A percentile compares a stretch with the other conserved stretches of the same genome.
These are phyloP conservation scores for Eumeta japonica DNA, from an alignment of 1,140 invertebrate species.

Conservation along the genomic window DNA sequence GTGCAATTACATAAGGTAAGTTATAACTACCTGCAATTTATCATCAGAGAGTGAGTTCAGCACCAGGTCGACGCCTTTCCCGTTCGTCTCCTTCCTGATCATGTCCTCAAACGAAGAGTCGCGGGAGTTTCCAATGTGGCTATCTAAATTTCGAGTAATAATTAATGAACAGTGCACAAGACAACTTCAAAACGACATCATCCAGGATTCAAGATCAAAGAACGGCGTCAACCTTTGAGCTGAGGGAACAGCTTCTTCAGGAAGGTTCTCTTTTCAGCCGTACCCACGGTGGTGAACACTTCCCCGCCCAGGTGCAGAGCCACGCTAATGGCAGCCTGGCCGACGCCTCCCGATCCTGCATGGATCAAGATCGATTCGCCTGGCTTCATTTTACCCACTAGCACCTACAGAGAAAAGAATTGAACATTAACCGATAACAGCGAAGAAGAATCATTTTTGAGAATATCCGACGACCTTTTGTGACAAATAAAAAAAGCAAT, in stretches of 20 bases:
- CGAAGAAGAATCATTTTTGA: background rate
- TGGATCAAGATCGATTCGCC: slow-evolving; percentile 81
- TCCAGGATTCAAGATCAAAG: background rate
- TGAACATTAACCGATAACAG: too few species aligned
- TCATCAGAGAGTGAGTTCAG: slow-evolving; percentile 70
- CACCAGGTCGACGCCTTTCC: slow-evolving; percentile 67
- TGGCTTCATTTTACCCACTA: slow-evolving; percentile 62
- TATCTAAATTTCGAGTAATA: slow-evolving; percentile 43
- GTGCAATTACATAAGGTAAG: too few species aligned
- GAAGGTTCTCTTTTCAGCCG: slow-evolving; percentile 72
- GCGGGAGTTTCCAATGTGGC: slow-evolving; percentile 63
- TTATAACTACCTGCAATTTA: slow-evolving; percentile 60
- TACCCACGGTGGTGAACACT: slow-evolving; percentile 75
- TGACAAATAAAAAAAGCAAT: background rate
- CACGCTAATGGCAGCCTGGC: slow-evolving; percentile 80
- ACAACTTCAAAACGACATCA: background rate
- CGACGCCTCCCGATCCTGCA: slow-evolving; percentile 87
- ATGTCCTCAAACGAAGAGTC: slow-evolving; percentile 64
- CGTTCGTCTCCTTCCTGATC: slow-evolving; percentile 59
- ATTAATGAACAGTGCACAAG: background rate
- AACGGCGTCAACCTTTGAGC: slow-evolving; percentile 55
- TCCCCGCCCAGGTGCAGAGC: slow-evolving; percentile 70
- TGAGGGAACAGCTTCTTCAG: slow-evolving; percentile 73
- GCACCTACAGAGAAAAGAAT: slow-evolving; percentile 30
- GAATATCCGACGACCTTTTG: background rate